Percentiles rank a stretch among this genome's conserved stretches.
Conservation (phyloP, 2,888 invertebrate species). For the Diplazon laetatorius region DNA sequence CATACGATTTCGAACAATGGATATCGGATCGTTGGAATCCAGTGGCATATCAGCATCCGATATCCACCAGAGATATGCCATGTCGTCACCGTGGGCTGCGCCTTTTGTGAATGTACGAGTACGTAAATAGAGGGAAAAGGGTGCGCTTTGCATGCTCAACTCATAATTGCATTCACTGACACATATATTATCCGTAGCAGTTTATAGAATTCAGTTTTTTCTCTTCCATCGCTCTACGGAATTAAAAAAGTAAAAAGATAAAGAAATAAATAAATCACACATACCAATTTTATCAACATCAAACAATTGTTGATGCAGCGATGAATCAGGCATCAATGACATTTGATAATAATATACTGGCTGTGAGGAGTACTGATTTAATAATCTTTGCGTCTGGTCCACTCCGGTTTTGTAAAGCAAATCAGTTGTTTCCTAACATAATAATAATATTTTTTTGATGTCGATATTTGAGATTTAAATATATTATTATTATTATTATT, state of each 20-base stretch:
- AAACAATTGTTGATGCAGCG: neutral
- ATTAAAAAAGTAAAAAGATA: neutral
- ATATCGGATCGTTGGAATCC: conserved; percentile 8
- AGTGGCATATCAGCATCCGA: neutral
- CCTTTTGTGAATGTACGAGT: neutral
- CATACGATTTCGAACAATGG: neutral
- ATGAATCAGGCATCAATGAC: neutral
- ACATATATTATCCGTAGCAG: too few species aligned
- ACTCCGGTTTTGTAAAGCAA: conserved; percentile 15
- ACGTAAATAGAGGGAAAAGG: neutral
- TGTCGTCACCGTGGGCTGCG: conserved; percentile 7
- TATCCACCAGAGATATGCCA: conserved; percentile 12
- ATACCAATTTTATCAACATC: neutral
- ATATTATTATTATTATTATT: neutral
- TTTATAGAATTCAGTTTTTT: too few species aligned
- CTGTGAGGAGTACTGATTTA: neutral
- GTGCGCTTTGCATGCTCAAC: too few species aligned
- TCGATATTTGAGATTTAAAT: too few species aligned
- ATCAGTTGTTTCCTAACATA: neutral
- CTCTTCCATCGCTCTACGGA: too few species aligned
- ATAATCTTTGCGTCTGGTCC: neutral
- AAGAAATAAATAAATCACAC: neutral
- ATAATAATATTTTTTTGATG: too few species aligned
- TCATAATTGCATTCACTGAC: too few species aligned
- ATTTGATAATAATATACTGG: conserved; percentile 18